These are phyloP conservation scores for Eupithecia tripunctaria DNA, from an alignment of 2,888 invertebrate species.

Conservation along the genomic window DNA sequence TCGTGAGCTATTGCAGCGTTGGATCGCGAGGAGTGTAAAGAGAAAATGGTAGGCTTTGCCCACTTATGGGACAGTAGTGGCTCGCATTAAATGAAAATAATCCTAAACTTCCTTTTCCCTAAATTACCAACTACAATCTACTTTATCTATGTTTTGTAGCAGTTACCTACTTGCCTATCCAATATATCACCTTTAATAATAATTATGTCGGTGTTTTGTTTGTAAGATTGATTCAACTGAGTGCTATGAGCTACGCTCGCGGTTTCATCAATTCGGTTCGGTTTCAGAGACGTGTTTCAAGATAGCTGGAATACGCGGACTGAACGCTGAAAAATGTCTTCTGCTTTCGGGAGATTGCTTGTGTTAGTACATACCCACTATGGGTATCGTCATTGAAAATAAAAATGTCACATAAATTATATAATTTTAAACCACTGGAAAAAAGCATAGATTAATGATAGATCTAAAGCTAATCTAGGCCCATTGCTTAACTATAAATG, in stretches of 20 bases:
- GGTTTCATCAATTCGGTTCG: slow-evolving; percentile 45
- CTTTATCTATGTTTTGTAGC: not conserved
- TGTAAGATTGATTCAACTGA: not conserved
- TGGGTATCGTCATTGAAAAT: not conserved
- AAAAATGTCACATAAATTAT: not conserved
- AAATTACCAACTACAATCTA: not conserved
- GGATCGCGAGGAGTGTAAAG: no score
- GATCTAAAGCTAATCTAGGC: not conserved
- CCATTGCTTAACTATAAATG: not conserved
- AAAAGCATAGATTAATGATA: not conserved
- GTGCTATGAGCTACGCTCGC: slow-evolving; percentile 23
- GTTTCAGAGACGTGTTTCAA: slow-evolving; percentile 55
- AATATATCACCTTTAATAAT: no score
- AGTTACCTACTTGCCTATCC: not conserved
- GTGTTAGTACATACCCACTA: not conserved
- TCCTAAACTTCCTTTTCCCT: not conserved
- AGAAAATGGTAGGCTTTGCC: no score
- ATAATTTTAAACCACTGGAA: not conserved
- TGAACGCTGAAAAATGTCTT: slow-evolving; percentile 54
- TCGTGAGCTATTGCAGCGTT: no score
- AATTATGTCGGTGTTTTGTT: not conserved
- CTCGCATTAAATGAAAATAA: no score
- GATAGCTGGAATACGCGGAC: slow-evolving; percentile 50
- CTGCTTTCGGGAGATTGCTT: slow-evolving; percentile 35
- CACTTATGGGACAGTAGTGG: no score